These are phyloP conservation scores for Tarsius wallacei DNA, from an alignment of 2,797 vertebrate genomes.

Conservation along the genomic window DNA sequence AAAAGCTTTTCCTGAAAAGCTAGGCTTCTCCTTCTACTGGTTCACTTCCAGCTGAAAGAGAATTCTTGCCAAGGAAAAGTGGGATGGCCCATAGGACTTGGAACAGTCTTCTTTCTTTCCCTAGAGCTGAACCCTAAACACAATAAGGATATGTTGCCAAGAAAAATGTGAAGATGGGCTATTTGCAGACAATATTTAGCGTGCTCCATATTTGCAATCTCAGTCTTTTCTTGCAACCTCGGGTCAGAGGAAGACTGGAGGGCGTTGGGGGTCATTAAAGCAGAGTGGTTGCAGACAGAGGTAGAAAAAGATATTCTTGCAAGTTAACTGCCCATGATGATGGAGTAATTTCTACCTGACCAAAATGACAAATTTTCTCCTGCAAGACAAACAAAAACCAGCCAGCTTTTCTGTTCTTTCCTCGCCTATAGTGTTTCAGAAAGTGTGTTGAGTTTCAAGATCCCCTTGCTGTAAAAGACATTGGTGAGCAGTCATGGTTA, in stretches of 20 bases:
- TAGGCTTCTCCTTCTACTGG: neutral
- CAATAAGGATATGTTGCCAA: neutral
- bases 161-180: neutral
- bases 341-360: slow-evolving; percentile 19
- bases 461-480: slow-evolving; percentile 12
- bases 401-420: neutral
- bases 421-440: neutral
- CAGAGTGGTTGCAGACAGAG: neutral
- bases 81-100: neutral
- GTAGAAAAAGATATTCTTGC: slow-evolving; percentile 28
- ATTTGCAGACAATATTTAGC: too few species aligned
- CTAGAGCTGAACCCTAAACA: neutral
- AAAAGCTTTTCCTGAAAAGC: neutral
- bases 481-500: neutral
- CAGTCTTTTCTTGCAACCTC: neutral
- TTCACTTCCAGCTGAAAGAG: neutral
- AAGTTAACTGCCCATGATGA: slow-evolving; percentile 73
- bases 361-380: slow-evolving; percentile 21
- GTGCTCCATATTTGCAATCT: neutral
- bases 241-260: neutral
- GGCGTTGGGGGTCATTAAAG: neutral
- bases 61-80: neutral
- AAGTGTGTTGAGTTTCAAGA: neutral
- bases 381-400: slow-evolving; percentile 49
- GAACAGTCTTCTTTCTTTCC: neutral